These are phyloP conservation scores for Anniella stebbinsi DNA, from an alignment of 2,797 vertebrate species.

Conservation along the genomic window DNA sequence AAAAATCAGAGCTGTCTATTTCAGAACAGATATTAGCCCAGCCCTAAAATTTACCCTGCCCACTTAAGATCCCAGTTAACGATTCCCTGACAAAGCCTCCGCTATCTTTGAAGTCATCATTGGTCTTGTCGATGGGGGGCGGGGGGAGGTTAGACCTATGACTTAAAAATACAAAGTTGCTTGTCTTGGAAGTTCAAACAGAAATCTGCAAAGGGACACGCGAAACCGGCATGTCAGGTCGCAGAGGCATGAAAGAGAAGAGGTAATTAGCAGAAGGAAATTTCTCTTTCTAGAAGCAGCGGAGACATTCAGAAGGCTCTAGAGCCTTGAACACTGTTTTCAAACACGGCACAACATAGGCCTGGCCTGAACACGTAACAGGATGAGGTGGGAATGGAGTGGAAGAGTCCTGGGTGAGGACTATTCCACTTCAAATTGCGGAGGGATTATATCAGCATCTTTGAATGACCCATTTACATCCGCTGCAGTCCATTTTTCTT, in stretches of 20 bases:
- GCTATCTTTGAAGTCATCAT: conserved; percentile 6
- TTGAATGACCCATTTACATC: background rate
- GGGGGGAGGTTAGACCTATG: background rate
- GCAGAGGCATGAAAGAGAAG: conserved; percentile 1
- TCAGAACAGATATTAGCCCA: conserved; percentile 15
- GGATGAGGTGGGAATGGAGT: background rate
- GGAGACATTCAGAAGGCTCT: background rate
- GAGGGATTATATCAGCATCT: too few relatives aligned
- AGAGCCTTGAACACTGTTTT: background rate
- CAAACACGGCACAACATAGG: background rate
- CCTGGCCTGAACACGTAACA: background rate
- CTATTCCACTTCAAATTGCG: background rate
- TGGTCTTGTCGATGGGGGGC: background rate
- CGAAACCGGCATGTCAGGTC: background rate
- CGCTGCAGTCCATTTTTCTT: background rate
- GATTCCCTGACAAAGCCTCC: conserved; percentile 1
- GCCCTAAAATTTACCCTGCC: background rate
- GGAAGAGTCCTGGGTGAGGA: background rate
- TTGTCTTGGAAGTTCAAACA: conserved; percentile 28
- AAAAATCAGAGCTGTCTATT: background rate
- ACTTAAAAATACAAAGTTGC: conserved; percentile 16
- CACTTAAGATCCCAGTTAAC: background rate
- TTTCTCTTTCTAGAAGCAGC: conserved; percentile 2
- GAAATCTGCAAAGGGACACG: conserved; percentile 15
- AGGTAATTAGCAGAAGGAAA: background rate